Conservation (phyloP, 2,888 invertebrate species). For the Gymnocheta viridis region DNA sequence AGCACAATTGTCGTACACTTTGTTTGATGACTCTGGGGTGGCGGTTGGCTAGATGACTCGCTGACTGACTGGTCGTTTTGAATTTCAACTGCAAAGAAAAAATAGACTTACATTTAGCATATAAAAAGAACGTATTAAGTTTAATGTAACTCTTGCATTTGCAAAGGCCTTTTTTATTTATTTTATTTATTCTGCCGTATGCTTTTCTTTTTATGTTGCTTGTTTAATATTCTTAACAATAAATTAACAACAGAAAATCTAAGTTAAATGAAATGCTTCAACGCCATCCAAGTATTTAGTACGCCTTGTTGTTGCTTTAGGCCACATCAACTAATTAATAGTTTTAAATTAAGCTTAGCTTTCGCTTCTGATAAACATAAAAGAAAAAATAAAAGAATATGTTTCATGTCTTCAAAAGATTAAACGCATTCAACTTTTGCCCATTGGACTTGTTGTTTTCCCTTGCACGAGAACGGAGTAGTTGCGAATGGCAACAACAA, state of each 20-base stretch:
- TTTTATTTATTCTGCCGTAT: neutral
- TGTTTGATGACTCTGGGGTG: constrained; percentile 38
- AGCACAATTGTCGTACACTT: neutral
- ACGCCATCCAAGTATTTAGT: constrained; percentile 40
- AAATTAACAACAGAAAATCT: constrained; percentile 37
- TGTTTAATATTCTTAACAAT: constrained; percentile 35
- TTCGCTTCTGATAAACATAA: constrained; percentile 44
- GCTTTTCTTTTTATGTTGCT: constrained; percentile 5
- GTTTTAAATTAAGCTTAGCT: constrained; percentile 58
- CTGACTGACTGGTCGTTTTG: constrained; percentile 6
- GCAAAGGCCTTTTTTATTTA: constrained; percentile 11
- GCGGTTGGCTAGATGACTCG: constrained; percentile 7
- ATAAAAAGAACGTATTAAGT: constrained; percentile 34
- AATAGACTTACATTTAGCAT: neutral
- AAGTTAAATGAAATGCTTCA: constrained; percentile 53
- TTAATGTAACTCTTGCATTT: constrained; percentile 35
- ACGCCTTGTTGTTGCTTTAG: constrained; percentile 27
- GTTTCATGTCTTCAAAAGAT: constrained; percentile 55
- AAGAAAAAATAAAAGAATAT: constrained; percentile 23
- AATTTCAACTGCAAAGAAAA: neutral
- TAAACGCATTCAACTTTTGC: constrained; percentile 59
- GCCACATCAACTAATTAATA: constrained; percentile 60
- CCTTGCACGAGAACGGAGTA: neutral
- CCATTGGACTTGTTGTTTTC: constrained; percentile 32
- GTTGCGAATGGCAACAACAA: constrained; percentile 15